Conservation (phyloP, 2,888 invertebrate genomes). For the Tethea ocularis region DNA sequence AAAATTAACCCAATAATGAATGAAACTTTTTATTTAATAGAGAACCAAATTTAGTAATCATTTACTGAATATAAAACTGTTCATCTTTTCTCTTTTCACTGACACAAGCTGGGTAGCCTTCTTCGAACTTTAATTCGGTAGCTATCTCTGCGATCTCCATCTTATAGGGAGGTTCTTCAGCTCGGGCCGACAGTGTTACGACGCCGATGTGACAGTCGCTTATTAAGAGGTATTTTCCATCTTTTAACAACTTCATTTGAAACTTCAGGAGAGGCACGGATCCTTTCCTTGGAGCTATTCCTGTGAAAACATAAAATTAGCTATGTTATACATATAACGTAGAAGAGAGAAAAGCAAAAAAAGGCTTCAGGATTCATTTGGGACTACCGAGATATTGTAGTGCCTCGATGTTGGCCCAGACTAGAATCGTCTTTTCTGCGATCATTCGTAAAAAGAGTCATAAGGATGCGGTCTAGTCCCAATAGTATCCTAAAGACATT, state of each 20-base stretch:
- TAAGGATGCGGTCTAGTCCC: no score
- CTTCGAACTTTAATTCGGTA: slow-evolving; percentile 40
- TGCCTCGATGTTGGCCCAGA: no score
- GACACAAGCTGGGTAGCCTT: slow-evolving; percentile 50
- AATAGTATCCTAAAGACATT: no score
- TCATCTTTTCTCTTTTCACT: slow-evolving; percentile 45
- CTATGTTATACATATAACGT: no score
- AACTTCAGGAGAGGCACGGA: slow-evolving; percentile 58
- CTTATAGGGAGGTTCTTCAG: not conserved
- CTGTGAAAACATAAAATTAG: slow-evolving; percentile 41
- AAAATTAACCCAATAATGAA: not conserved
- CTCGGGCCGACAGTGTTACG: slow-evolving; percentile 34
- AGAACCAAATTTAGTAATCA: not conserved
- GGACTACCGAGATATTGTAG: no score
- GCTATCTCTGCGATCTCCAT: not conserved
- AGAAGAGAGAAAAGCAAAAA: no score
- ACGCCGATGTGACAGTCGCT: slow-evolving; percentile 59
- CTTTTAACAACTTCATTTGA: slow-evolving; percentile 54
- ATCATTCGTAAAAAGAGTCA: no score
- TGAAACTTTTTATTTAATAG: not conserved
- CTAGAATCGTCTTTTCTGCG: no score
- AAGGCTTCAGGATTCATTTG: no score
- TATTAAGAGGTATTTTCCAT: slow-evolving; percentile 57
- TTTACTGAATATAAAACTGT: slow-evolving; percentile 33
- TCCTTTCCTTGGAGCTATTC: slow-evolving; percentile 41